phyloP scores from a whole-genome alignment of 2,797 vertebrate species.

The Labroides dimidiatus region DNA sequence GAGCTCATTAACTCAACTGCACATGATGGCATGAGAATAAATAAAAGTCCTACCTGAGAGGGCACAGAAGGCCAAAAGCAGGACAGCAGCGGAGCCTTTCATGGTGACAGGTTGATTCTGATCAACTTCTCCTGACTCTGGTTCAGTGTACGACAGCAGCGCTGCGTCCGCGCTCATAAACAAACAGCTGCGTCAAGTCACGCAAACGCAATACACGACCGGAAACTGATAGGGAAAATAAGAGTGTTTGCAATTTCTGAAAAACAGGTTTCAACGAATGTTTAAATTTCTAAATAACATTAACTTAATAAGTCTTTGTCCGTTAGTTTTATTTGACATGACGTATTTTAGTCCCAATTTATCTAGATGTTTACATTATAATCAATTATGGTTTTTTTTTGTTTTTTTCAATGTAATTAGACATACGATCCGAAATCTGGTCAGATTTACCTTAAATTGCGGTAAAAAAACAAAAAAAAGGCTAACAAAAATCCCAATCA shows the following conservation, averaged over 20 bases:
- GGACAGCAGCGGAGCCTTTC: constrained; percentile 37
- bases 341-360: no score
- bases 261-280: no score
- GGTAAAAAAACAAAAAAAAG: no score
- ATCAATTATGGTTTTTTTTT: no score
- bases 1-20: background rate
- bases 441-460: no score
- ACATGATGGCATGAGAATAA: background rate
- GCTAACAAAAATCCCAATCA: no score
- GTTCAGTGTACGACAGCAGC: background rate
- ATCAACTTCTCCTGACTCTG: background rate
- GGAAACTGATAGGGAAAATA: background rate
- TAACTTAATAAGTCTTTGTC: no score
- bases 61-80: constrained; percentile 34
- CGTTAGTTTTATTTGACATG: no score
- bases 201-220: accelerated
- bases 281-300: no score
- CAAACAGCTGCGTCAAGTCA: background rate
- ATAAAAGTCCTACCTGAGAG: constrained; percentile 61
- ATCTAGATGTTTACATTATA: no score
- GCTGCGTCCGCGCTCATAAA: constrained; percentile 1
- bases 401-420: no score
- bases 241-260: background rate
- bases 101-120: constrained; percentile 38
- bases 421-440: no score